Evolutionary conservation across 1,140 invertebrate genomes (phyloP), one percentile per base, ranked within the genome.

Genomic region (Neomicropteryx cornuta): DNA sequence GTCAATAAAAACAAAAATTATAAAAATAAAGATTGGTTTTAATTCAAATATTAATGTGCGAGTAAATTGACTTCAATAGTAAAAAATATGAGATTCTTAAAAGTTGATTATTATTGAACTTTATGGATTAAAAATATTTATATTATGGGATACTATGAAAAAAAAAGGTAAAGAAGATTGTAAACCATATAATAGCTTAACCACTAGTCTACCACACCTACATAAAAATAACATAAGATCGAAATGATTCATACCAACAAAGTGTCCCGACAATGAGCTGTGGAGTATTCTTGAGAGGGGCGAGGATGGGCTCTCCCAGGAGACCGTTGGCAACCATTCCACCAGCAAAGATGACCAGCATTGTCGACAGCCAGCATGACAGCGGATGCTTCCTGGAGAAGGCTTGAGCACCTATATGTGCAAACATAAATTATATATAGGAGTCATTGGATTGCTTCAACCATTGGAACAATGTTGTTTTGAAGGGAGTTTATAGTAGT

Each of bases 341-440:
- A 38, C 96, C 90, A 41, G 93, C 87, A 72, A 97, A 99, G 49
- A 97, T 92, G n/a, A 95, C 87, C 46, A 98, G 64, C 91, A 99
- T 97, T 18, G 87, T 93, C 3, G 92, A 96, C 13, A 99, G 62
- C 93, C 94, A 99, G 61, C 92, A 97, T 52, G 94, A 84, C 42
- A 99, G 60, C 0, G 97, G 96, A 69, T 99, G 95, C 62, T 97
- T 95, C 21, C 96, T 72, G 5, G 93, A 95, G 64, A 99, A 99
- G 32, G 81, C 70, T 54, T 88, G 79, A 17, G 86, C 83, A 49
- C 90, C 94, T 90, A 60, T 3, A 73, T 50, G 11, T 35, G 6
- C 5, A 35, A 35, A 6, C 18, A 58, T 36, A 50, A 42, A 43
- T 41, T 35, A 48, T 13, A 27, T 38, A 36, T 17, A 31, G 32